Percentiles rank a stretch among this genome's conserved stretches.
phyloP scores from a whole-genome alignment of 2,113 vertebrate genomes.

The Coregonus clupeaformis region DNA sequence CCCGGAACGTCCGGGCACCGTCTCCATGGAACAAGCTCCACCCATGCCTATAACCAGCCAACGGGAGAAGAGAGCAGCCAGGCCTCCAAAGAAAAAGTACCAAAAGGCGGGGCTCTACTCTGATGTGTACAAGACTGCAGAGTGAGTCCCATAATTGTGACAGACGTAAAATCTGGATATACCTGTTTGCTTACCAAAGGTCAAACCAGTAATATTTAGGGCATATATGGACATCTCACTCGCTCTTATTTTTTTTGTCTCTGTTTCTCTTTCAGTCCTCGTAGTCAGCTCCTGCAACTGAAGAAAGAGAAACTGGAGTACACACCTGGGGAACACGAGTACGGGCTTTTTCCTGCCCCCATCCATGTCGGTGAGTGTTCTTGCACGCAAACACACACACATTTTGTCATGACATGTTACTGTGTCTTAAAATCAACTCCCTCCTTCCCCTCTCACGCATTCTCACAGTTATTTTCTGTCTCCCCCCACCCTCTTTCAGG shows the following conservation, averaged over 20 bases:
- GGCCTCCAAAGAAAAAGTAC: conserved; percentile 80
- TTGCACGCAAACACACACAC: not conserved
- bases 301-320: conserved; percentile 97
- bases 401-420: not conserved
- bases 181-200: not conserved
- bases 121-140: conserved; percentile 77
- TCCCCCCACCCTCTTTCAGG: conserved; percentile 69
- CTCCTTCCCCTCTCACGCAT: not conserved
- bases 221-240: not conserved
- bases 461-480: not conserved
- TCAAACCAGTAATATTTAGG: not conserved
- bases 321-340: conserved; percentile 91
- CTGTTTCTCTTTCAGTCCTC: conserved; percentile 73
- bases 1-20: conserved; percentile 50
- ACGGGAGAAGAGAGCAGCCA: conserved; percentile 74
- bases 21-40: conserved; percentile 61
- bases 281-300: conserved; percentile 89
- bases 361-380: conserved; percentile 92
- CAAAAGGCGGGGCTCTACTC: conserved; percentile 81
- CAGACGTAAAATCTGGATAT: not conserved
- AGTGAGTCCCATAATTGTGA: conserved; percentile 57
- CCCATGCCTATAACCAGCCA: conserved; percentile 60
- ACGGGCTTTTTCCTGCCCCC: conserved; percentile 90
- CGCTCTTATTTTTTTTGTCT: conserved; percentile 6
- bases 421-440: not conserved